phyloP scores from a whole-genome alignment of 1,140 invertebrate species.

The Aphidius gifuensis region DNA sequence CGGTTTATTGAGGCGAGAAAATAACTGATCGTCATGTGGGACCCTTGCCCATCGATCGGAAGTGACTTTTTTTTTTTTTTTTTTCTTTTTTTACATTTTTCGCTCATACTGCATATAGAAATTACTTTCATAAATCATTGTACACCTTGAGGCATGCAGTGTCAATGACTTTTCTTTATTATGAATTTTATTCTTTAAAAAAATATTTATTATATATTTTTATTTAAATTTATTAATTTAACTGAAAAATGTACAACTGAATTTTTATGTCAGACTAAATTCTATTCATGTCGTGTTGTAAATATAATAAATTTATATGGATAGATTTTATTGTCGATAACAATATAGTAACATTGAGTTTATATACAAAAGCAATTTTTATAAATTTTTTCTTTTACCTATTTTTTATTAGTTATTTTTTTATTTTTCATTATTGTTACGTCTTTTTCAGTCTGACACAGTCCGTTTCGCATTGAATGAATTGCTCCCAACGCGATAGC shows the following conservation, averaged over 20 bases:
- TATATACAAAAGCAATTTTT: constrained; percentile 7
- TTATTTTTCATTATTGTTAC: constrained; percentile 1
- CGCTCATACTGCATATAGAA: no score
- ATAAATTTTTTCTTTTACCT: constrained; percentile 1
- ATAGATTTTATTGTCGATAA: constrained; percentile 40
- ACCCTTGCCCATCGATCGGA: neutral
- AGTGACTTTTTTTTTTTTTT: neutral
- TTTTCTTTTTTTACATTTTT: no score
- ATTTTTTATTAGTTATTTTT: constrained; percentile 10
- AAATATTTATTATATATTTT: no score
- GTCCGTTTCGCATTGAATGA: constrained; percentile 19
- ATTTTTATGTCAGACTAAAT: no score
- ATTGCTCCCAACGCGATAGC: constrained; percentile 16
- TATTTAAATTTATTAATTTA: no score
- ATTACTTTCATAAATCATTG: no score
- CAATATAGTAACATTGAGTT: constrained; percentile 29
- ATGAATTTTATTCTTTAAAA: no score
- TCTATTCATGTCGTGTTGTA: no score
- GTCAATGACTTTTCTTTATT: no score
- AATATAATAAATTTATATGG: constrained; percentile 33
- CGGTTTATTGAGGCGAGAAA: constrained; percentile 37
- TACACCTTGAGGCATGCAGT: no score
- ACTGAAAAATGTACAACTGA: no score
- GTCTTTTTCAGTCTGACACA: constrained; percentile 16
- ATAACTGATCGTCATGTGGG: constrained; percentile 37